Conservation (phyloP, 2,797 vertebrate species). For the Lutjanus campechanus region DNA sequence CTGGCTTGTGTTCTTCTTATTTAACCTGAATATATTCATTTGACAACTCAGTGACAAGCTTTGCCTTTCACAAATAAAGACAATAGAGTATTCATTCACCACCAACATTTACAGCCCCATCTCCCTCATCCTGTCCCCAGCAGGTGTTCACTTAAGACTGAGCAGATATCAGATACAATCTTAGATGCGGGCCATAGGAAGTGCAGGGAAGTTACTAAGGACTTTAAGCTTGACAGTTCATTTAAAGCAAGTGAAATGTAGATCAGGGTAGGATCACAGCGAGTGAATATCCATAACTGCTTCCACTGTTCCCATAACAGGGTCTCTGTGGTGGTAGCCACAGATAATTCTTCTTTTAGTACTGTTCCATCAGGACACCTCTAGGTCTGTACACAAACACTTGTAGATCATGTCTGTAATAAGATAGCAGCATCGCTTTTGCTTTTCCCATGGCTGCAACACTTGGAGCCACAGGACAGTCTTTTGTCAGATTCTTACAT, state of each 20-base stretch:
- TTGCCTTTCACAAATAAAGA: conserved; percentile 32
- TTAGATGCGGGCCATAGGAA: conserved; percentile 62
- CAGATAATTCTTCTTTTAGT: neutral
- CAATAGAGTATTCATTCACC: conserved; percentile 54
- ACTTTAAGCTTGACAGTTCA: conserved; percentile 48
- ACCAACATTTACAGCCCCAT: conserved; percentile 41
- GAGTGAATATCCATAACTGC: neutral
- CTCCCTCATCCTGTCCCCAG: conserved; percentile 61
- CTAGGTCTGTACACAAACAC: no score
- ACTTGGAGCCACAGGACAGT: no score
- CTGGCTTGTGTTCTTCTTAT: conserved; percentile 14
- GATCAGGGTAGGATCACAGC: conserved; percentile 26
- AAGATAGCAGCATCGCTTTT: no score
- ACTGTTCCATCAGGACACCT: neutral
- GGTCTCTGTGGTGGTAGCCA: neutral
- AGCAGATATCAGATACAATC: conserved; percentile 60
- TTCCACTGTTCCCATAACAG: conserved; percentile 5
- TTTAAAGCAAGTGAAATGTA: conserved; percentile 26
- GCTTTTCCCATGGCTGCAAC: no score
- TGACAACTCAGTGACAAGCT: conserved; percentile 43
- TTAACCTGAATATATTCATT: conserved; percentile 21
- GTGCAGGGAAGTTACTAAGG: conserved; percentile 59
- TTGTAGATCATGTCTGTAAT: no score
- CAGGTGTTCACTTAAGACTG: conserved; percentile 66
- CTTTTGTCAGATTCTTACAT: no score